Conservation (phyloP, 2,888 invertebrate genomes). For the Hartigia nigra region DNA sequence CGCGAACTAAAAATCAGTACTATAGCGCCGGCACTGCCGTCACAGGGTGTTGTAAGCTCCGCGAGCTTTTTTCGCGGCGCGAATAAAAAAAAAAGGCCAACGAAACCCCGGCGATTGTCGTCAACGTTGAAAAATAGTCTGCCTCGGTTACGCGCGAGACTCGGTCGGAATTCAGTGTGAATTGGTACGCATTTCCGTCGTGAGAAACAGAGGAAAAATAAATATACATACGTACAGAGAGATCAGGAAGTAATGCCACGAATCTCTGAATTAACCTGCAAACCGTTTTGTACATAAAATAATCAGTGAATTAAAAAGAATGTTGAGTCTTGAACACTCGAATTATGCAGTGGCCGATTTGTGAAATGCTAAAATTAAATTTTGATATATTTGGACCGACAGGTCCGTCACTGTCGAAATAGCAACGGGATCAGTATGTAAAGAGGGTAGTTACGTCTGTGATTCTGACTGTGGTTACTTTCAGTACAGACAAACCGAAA, state of each 20-base stretch:
- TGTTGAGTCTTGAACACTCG: not conserved
- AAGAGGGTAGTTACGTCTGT: not conserved
- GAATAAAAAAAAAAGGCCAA: conserved; percentile 1
- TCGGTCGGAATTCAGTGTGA: not conserved
- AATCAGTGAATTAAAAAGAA: not conserved
- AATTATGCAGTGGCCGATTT: not conserved
- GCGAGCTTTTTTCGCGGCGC: conserved; percentile 13
- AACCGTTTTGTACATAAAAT: not conserved
- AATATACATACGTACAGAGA: not conserved
- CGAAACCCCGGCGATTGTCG: not conserved
- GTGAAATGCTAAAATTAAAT: conserved; percentile 7
- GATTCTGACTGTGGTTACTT: not conserved
- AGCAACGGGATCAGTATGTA: conserved; percentile 3
- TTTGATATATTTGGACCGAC: conserved; percentile 9
- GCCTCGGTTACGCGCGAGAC: not conserved
- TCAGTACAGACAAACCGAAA: not conserved
- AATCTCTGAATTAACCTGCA: not conserved
- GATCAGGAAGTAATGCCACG: not conserved
- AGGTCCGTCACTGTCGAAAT: conserved; percentile 5
- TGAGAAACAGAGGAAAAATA: not conserved
- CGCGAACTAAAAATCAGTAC: conserved; percentile 18
- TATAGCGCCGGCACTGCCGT: conserved; percentile 16
- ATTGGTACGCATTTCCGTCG: not conserved
- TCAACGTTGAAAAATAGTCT: not conserved
- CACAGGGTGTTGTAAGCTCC: conserved; percentile 11